These are phyloP conservation scores for Fistularia commersonii DNA, from an alignment of 2,797 vertebrate species.

Conservation along the genomic window DNA sequence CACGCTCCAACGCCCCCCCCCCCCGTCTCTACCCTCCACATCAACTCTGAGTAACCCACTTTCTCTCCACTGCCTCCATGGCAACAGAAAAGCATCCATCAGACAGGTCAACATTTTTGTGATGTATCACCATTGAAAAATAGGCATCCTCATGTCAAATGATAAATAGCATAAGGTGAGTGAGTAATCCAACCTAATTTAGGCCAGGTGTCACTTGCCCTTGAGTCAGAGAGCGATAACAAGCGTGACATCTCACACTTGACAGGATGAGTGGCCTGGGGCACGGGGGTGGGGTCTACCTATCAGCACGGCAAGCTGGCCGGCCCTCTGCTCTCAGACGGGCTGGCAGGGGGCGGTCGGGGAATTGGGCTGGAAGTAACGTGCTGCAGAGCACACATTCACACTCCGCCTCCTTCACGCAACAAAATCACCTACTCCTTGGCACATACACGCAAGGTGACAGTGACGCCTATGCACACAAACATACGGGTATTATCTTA, in stretches of 20 bases:
- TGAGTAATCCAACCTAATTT: too few relatives aligned
- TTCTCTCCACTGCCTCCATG: slow-evolving; percentile 41
- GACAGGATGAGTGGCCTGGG: slow-evolving; percentile 1
- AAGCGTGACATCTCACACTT: slow-evolving; percentile 3
- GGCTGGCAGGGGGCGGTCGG: slow-evolving; percentile 51
- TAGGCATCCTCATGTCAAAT: neutral
- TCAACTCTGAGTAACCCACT: slow-evolving; percentile 61
- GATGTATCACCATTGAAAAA: neutral
- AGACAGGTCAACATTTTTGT: neutral
- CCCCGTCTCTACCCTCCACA: slow-evolving; percentile 29
- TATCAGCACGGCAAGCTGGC: slow-evolving; percentile 4
- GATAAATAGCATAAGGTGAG: neutral
- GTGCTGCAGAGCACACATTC: slow-evolving; percentile 38
- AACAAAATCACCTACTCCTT: slow-evolving; percentile 21
- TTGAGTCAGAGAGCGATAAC: slow-evolving; percentile 1
- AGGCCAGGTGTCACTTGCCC: too few relatives aligned
- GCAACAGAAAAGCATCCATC: slow-evolving; percentile 49
- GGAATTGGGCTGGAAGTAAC: slow-evolving; percentile 81
- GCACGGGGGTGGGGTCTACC: slow-evolving; percentile 19
- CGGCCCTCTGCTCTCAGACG: slow-evolving; percentile 35
- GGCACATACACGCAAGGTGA: slow-evolving; percentile 4
- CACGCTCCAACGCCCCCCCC: slow-evolving; percentile 31
- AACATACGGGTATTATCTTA: neutral
- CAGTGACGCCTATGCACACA: neutral
- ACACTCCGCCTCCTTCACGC: slow-evolving; percentile 27